A percentile compares a stretch with the other conserved stretches of the same genome.
These are phyloP conservation scores for Prorops nasuta DNA, from an alignment of 1,140 invertebrate species.

Conservation along the genomic window DNA sequence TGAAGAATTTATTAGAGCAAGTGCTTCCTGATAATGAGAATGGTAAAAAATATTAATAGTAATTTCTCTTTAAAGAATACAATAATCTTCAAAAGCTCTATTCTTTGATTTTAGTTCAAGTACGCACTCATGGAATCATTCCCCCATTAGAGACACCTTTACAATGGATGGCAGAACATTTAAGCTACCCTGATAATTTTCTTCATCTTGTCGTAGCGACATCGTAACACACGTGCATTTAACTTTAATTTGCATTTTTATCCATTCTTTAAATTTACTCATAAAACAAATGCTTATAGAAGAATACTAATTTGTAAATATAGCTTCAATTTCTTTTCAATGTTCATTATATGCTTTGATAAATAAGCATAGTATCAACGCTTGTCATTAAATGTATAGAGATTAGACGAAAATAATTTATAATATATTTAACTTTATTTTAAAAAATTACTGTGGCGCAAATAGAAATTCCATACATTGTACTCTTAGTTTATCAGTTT, in stretches of 20 bases:
- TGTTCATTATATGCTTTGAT: no score
- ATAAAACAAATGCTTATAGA: no score
- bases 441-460: no score
- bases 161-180: constrained; percentile 96
- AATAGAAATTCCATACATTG: no score
- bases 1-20: constrained; percentile 72
- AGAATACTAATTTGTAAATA: neutral
- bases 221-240: constrained; percentile 35
- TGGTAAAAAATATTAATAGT: constrained; percentile 39
- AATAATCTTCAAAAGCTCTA: constrained; percentile 6
- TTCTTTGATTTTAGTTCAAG: constrained; percentile 63
- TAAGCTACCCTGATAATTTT: constrained; percentile 99
- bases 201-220: constrained; percentile 74
- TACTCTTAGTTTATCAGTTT: no score
- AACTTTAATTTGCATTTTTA: constrained; percentile 16
- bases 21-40: constrained; percentile 64
- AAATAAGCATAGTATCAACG: no score
- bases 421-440: no score
- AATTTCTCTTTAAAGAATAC: constrained; percentile 10
- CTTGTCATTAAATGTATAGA: no score
- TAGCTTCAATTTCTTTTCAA: neutral
- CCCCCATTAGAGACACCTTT: constrained; percentile 87
- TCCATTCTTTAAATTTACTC: no score
- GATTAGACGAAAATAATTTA: no score
- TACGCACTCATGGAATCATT: constrained; percentile 87